A percentile compares a stretch with the other conserved stretches of the same genome.
Conservation (phyloP, 2,113 vertebrate species). For the Lepisosteus osseus region DNA sequence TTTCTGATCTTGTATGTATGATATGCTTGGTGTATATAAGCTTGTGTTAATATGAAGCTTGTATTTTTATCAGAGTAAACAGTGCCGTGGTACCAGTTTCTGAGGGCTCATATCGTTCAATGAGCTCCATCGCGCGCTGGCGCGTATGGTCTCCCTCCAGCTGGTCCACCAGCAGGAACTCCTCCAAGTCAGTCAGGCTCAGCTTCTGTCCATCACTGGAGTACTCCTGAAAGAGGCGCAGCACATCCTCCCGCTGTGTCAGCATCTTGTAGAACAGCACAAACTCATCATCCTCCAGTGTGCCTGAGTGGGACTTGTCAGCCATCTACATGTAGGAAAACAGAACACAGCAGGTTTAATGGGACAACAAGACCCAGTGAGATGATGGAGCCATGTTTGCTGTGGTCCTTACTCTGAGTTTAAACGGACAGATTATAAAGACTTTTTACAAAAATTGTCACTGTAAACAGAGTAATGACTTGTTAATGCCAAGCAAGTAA, state of each 20-base stretch:
- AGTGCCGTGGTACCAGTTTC: constrained; percentile 67
- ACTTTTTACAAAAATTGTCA: background rate
- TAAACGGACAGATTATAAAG: too few relatives aligned
- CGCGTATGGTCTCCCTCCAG: constrained; percentile 63
- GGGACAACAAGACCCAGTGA: too few relatives aligned
- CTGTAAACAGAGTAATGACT: background rate
- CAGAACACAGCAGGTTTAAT: background rate
- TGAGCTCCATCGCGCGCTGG: constrained; percentile 75
- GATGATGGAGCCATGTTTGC: too few relatives aligned
- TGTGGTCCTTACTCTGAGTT: too few relatives aligned
- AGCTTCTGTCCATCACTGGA: constrained; percentile 83
- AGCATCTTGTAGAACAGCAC: constrained; percentile 90
- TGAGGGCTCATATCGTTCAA: constrained; percentile 78
- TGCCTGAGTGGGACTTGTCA: constrained; percentile 73
- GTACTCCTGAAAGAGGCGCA: constrained; percentile 79
- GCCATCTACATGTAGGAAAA: constrained; percentile 66
- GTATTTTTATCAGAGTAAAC: too few relatives aligned
- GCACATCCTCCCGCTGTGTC: constrained; percentile 82
- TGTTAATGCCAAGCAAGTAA: background rate
- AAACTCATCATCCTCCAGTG: constrained; percentile 85
- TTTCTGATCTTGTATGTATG: too few relatives aligned
- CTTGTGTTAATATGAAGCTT: too few relatives aligned
- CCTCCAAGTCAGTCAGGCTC: constrained; percentile 79
- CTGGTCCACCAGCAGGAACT: constrained; percentile 79
- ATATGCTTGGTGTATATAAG: too few relatives aligned